A percentile compares a stretch with the other conserved stretches of the same genome.
Evolutionary conservation across 2,113 vertebrate genomes (phyloP).

Genomic region (Lagopus muta): DNA sequence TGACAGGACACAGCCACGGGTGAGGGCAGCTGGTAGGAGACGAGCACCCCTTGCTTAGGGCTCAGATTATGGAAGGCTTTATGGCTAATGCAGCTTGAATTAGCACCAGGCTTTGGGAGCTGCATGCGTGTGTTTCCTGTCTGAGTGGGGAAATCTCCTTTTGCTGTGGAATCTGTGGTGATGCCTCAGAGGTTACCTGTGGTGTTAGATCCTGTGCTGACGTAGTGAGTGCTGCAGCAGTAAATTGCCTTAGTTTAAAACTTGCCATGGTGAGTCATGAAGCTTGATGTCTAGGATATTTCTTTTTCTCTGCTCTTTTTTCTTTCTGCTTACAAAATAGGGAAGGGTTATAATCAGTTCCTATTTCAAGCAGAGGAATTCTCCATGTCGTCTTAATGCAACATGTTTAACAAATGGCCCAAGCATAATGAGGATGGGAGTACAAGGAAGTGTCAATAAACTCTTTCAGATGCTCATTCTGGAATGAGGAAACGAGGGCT

Average conservation of each 20-base stretch:
- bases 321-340: not conserved
- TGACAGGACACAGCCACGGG: not conserved
- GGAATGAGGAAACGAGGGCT: not conserved
- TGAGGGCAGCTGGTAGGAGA: not conserved
- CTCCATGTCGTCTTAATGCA: not conserved
- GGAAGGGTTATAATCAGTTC: not conserved
- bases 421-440: not conserved
- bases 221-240: not conserved
- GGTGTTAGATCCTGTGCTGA: not conserved
- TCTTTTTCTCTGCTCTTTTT: not conserved
- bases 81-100: constrained; percentile 40
- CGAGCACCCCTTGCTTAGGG: not conserved
- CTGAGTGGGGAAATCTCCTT: not conserved
- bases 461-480: not conserved
- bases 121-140: not conserved
- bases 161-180: not conserved
- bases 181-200: not conserved
- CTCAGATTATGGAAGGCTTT: constrained; percentile 27
- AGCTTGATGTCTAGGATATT: not conserved
- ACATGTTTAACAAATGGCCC: not conserved
- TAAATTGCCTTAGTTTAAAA: not conserved
- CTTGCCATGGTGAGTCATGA: not conserved
- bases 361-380: not conserved
- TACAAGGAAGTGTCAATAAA: not conserved
- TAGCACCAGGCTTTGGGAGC: constrained; percentile 24